Evolutionary conservation across 2,113 vertebrate genomes (phyloP).

Genomic region (Elephas maximus): DNA sequence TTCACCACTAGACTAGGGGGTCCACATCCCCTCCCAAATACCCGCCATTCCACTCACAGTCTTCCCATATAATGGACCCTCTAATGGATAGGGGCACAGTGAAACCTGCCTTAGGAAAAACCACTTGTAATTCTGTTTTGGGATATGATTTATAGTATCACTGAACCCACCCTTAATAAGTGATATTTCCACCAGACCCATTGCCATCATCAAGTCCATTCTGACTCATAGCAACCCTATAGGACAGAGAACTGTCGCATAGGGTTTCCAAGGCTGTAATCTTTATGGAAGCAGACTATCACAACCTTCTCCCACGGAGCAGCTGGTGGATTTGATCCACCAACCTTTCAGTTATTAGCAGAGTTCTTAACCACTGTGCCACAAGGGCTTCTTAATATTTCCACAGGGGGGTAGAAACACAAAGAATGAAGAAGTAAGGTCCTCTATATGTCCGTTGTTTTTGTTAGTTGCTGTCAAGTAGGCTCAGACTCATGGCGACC

Average conservation of each 20-base stretch:
- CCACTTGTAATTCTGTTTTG: neutral
- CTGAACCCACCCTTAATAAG: neutral
- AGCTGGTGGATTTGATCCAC: too few relatives aligned
- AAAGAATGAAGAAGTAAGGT: neutral
- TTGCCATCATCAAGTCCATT: neutral
- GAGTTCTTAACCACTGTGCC: too few relatives aligned
- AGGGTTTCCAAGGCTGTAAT: too few relatives aligned
- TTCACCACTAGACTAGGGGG: neutral
- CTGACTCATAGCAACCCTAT: neutral
- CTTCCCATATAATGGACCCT: neutral
- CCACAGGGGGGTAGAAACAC: neutral
- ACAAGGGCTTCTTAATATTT: neutral
- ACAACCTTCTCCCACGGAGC: too few relatives aligned
- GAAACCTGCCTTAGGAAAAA: neutral
- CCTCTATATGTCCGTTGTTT: neutral
- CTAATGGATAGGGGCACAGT: neutral
- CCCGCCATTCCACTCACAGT: too few relatives aligned
- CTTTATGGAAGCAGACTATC: too few relatives aligned
- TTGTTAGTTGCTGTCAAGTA: neutral
- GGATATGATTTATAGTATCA: neutral
- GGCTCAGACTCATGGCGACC: too few relatives aligned
- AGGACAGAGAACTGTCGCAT: neutral
- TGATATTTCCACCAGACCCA: neutral
- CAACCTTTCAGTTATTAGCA: too few relatives aligned
- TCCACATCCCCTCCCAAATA: fast-evolving